Percentiles rank a stretch among this genome's conserved stretches.
phyloP scores from a whole-genome alignment of 2,888 invertebrate species.

The Drosophila bunnanda region DNA sequence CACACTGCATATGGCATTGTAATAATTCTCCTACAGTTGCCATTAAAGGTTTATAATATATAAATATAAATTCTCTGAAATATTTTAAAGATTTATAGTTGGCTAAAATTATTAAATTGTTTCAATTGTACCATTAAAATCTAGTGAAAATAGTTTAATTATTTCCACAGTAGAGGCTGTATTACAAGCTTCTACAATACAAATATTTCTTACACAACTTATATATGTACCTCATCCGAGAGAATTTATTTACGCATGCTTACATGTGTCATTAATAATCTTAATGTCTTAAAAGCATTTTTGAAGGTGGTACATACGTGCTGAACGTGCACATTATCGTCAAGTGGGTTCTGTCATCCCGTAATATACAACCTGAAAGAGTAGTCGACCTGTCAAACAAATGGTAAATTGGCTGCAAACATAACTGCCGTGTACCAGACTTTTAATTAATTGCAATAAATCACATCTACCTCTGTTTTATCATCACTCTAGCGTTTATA shows the following conservation, averaged over 20 bases:
- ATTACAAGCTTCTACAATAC: background rate
- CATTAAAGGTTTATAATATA: background rate
- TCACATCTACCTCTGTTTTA: background rate
- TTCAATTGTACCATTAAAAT: no score
- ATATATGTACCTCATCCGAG: no score
- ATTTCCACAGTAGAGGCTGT: background rate
- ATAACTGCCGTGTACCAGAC: background rate
- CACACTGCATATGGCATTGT: constrained; percentile 13
- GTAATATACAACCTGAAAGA: background rate
- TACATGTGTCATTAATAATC: background rate
- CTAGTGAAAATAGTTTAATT: background rate
- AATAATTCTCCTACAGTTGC: constrained; percentile 10
- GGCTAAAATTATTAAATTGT: no score
- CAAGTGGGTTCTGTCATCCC: background rate
- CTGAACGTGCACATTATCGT: background rate
- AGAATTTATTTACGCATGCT: background rate
- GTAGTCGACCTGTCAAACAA: background rate
- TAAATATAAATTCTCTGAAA: background rate
- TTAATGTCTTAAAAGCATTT: background rate
- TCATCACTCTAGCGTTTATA: background rate
- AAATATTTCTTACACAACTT: background rate
- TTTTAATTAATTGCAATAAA: background rate
- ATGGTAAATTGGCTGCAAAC: background rate
- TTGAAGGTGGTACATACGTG: background rate
- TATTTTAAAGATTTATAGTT: background rate